A percentile compares a stretch with the other conserved stretches of the same genome.
These are phyloP conservation scores for Adelphocoris suturalis DNA, from an alignment of 2,888 invertebrate genomes.

Conservation along the genomic window DNA sequence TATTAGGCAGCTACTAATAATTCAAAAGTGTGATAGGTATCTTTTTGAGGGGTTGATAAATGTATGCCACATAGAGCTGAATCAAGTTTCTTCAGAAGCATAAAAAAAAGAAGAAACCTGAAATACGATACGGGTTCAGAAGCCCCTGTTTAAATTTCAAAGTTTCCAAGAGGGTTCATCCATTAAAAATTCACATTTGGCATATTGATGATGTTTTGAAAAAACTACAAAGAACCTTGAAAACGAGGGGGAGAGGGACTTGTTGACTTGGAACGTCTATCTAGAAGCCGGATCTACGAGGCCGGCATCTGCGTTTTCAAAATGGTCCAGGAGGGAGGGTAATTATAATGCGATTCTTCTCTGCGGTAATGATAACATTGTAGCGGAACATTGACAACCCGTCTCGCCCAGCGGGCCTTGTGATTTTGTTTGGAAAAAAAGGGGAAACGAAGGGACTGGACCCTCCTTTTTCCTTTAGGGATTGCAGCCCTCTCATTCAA, in stretches of 20 bases:
- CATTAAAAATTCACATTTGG: conserved; percentile 65
- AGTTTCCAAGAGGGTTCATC: neutral
- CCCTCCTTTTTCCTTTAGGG: neutral
- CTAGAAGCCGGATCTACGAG: conserved; percentile 29
- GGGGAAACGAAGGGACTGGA: conserved; percentile 9
- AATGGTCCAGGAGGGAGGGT: conserved; percentile 36
- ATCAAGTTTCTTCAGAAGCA: too few species aligned
- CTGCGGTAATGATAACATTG: conserved; percentile 71
- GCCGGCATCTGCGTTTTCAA: conserved; percentile 54
- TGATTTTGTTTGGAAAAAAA: conserved; percentile 51
- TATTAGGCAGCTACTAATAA: too few species aligned
- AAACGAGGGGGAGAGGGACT: conserved; percentile 44
- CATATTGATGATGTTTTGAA: conserved; percentile 64
- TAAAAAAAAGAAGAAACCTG: neutral
- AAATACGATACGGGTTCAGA: conserved; percentile 1
- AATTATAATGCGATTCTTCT: conserved; percentile 70
- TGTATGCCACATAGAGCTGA: too few species aligned
- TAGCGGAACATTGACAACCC: conserved; percentile 44
- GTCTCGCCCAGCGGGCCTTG: conserved; percentile 27
- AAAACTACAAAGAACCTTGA: conserved; percentile 4
- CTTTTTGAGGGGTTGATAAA: too few species aligned
- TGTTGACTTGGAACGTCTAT: conserved; percentile 60
- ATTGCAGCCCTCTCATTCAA: neutral
- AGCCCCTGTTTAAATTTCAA: neutral
- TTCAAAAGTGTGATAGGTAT: too few species aligned